Evolutionary conservation across 2,888 invertebrate species (phyloP).

Genomic region (Tillus elongatus): DNA sequence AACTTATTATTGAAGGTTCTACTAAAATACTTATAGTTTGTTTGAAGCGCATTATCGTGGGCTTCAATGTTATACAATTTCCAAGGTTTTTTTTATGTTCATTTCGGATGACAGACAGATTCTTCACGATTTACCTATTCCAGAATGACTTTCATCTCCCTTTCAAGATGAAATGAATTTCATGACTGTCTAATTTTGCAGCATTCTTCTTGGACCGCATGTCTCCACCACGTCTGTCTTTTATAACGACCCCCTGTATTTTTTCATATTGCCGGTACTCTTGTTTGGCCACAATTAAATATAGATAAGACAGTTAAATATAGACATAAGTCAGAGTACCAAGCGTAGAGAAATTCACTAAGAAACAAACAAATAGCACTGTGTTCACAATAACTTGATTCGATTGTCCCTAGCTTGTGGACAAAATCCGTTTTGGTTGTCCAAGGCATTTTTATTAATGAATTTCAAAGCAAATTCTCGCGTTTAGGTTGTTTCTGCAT

Average conservation of each 20-base stretch:
- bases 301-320: no score
- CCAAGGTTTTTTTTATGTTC: not conserved
- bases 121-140: not conserved
- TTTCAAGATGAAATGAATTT: constrained; percentile 1
- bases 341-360: no score
- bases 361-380: no score
- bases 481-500: not conserved
- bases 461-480: not conserved
- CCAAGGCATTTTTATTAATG: no score
- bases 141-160: not conserved
- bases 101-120: constrained; percentile 1
- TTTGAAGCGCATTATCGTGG: not conserved
- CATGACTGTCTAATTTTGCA: not conserved
- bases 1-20: constrained; percentile 1
- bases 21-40: constrained; percentile 3
- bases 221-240: constrained; percentile 3
- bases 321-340: no score
- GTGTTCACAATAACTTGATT: no score
- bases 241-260: not conserved
- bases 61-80: not conserved
- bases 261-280: not conserved
- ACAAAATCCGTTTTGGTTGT: no score
- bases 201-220: not conserved
- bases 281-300: not conserved
- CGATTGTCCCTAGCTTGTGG: no score